Percentiles rank a stretch among this genome's conserved stretches.
These are phyloP conservation scores for Augochlorella aurata DNA, from an alignment of 2,888 invertebrate species.

Conservation along the genomic window DNA sequence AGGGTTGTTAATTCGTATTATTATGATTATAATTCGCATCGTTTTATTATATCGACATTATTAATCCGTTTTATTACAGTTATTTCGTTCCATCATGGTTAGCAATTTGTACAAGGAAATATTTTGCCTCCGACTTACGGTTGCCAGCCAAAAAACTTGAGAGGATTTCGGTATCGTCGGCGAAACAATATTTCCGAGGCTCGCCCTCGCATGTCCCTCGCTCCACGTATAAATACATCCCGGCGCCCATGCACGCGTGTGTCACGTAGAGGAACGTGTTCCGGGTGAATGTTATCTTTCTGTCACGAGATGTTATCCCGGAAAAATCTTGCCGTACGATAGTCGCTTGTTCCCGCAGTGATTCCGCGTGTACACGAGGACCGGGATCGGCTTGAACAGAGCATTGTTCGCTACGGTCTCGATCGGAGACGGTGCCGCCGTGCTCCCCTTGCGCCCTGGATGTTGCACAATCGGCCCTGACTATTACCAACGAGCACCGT, in stretches of 20 bases:
- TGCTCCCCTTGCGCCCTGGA: background rate
- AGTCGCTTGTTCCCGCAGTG: slow-evolving; percentile 22
- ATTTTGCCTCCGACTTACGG: too few species aligned
- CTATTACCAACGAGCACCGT: background rate
- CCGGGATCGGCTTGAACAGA: background rate
- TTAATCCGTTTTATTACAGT: too few species aligned
- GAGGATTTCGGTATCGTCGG: background rate
- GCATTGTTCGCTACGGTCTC: too few species aligned
- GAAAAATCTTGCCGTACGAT: slow-evolving; percentile 45
- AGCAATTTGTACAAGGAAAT: too few species aligned
- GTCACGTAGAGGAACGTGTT: slow-evolving; percentile 24
- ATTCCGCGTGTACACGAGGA: slow-evolving; percentile 26
- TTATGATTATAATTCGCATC: too few species aligned
- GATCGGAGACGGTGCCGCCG: background rate
- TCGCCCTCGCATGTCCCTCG: background rate
- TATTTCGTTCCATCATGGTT: too few species aligned
- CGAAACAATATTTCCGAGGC: slow-evolving; percentile 21
- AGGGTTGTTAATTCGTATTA: too few species aligned
- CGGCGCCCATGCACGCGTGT: background rate
- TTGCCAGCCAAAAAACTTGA: background rate
- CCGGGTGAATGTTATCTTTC: slow-evolving; percentile 50
- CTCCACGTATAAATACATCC: slow-evolving; percentile 23
- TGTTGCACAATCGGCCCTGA: background rate
- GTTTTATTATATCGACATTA: too few species aligned
- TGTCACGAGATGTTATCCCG: slow-evolving; percentile 53